Evolutionary conservation across 1,140 invertebrate species (phyloP).

Genomic region (Zaprionus gabonicus): DNA sequence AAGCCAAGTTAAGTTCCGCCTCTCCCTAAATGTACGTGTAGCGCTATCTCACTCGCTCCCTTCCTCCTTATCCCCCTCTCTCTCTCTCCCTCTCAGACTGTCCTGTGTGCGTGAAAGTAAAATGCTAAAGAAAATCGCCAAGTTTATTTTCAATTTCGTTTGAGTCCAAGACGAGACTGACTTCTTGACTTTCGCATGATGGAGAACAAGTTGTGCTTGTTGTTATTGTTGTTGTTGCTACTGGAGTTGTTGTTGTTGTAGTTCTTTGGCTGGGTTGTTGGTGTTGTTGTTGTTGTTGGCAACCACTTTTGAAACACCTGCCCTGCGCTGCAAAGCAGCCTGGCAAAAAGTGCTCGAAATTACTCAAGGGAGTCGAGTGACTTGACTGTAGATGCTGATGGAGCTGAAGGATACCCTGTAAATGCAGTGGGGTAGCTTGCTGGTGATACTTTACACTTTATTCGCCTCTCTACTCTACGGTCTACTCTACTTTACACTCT

Average conservation of each 20-base stretch:
- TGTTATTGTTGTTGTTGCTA: constrained; percentile 11
- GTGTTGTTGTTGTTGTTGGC: constrained; percentile 16
- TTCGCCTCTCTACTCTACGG: no score
- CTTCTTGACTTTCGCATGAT: constrained; percentile 49
- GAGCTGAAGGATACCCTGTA: not conserved
- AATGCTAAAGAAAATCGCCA: constrained; percentile 40
- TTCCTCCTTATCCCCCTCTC: not conserved
- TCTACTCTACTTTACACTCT: no score
- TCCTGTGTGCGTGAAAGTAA: constrained; percentile 71
- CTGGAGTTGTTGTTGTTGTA: not conserved
- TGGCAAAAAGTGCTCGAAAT: constrained; percentile 30
- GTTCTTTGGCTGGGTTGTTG: constrained; percentile 13
- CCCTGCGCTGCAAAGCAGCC: constrained; percentile 50
- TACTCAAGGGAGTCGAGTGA: not conserved
- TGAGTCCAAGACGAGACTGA: constrained; percentile 43
- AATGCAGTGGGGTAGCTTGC: not conserved
- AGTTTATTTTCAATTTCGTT: constrained; percentile 71
- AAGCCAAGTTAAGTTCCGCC: constrained; percentile 40
- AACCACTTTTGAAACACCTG: constrained; percentile 68
- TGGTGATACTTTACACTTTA: no score
- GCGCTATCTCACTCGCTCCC: not conserved
- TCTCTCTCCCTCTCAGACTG: not conserved
- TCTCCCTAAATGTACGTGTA: not conserved
- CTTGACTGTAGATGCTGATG: not conserved
- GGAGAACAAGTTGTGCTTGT: constrained; percentile 46